These are phyloP conservation scores for Haliclona indistincta DNA, from an alignment of 37 sponge, comb jelly and placozoan genomes.

Conservation along the genomic window DNA sequence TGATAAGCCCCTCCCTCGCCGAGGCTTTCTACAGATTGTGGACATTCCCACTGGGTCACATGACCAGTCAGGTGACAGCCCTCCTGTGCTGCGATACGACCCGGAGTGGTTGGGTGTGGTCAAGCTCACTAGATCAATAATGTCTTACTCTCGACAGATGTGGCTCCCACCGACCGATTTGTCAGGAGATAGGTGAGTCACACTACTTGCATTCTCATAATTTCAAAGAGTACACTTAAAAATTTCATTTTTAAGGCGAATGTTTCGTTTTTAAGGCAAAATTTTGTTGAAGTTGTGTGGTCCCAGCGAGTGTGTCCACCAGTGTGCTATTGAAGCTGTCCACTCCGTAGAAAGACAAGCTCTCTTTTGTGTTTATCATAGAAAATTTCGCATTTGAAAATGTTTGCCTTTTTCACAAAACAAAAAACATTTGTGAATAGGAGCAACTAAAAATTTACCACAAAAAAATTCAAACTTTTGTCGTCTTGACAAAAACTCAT, in stretches of 20 bases:
- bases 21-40: conserved; percentile 80
- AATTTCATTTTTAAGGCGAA: neutral
- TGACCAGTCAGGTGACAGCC: neutral
- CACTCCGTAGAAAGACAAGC: too few species aligned
- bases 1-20: conserved; percentile 88
- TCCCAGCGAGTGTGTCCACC: too few species aligned
- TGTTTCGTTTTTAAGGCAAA: neutral
- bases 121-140: conserved; percentile 48
- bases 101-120: conserved; percentile 86
- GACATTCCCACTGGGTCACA: neutral
- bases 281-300: neutral
- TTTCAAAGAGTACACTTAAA: neutral
- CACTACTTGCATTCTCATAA: neutral
- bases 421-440: too few species aligned
- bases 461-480: too few species aligned
- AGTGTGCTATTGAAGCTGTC: too few species aligned
- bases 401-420: too few species aligned
- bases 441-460: too few species aligned
- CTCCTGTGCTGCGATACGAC: conserved; percentile 69
- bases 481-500: too few species aligned
- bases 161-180: conserved; percentile 37
- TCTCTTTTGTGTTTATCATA: too few species aligned
- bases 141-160: conserved; percentile 19
- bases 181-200: conserved; percentile 12
- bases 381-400: too few species aligned